Percentiles rank a stretch among this genome's conserved stretches.
phyloP scores from a whole-genome alignment of 2,797 vertebrate species.

The Hirundo rustica region DNA sequence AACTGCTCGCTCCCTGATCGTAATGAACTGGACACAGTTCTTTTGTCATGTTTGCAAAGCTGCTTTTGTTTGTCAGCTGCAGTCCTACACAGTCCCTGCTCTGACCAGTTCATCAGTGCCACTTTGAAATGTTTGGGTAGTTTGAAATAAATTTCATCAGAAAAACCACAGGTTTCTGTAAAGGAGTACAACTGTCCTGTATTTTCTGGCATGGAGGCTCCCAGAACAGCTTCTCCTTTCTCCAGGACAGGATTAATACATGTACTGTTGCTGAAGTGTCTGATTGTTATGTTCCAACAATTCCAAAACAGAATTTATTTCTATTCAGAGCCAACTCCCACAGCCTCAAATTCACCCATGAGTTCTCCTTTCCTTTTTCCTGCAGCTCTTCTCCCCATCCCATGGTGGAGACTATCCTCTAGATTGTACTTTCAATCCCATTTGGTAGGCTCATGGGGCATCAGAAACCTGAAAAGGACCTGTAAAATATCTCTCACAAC shows the following conservation, averaged over 20 bases:
- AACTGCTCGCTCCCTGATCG: not conserved
- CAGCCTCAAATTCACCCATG: not conserved
- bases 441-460: not conserved
- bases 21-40: slow-evolving; percentile 34
- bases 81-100: not conserved
- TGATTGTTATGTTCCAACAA: not conserved
- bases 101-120: not conserved
- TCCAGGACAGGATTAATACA: slow-evolving; percentile 43
- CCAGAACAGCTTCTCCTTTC: slow-evolving; percentile 60
- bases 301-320: slow-evolving; percentile 10
- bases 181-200: slow-evolving; percentile 61
- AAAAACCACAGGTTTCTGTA: slow-evolving; percentile 61
- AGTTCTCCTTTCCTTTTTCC: not conserved
- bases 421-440: not conserved
- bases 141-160: slow-evolving; percentile 63
- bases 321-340: not conserved
- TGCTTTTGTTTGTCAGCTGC: slow-evolving; percentile 23
- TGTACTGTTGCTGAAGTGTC: slow-evolving; percentile 38
- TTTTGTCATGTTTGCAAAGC: slow-evolving; percentile 50
- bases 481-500: not conserved
- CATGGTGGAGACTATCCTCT: not conserved
- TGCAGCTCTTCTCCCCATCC: not conserved
- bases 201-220: slow-evolving; percentile 31
- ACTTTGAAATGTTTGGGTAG: slow-evolving; percentile 39
- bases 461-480: not conserved